Conservation (phyloP, 2,888 invertebrate species). For the Cacoxenus indagator region DNA sequence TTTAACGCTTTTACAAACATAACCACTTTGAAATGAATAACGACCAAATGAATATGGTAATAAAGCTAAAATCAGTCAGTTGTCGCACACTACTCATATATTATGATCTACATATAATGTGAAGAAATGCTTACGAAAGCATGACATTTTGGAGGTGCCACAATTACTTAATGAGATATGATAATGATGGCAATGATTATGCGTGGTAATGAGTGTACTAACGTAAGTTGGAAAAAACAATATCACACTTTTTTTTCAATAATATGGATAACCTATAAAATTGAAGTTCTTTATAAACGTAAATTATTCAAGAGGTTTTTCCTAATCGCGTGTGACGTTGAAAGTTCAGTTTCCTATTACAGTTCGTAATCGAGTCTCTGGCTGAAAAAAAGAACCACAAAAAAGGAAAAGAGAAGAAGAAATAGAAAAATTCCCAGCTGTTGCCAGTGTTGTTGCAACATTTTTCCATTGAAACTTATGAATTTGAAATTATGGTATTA, state of each 20-base stretch:
- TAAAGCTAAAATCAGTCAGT: conserved; percentile 11
- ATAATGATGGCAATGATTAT: not conserved
- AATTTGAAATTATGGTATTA: conserved; percentile 5
- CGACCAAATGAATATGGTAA: conserved; percentile 1
- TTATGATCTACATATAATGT: not conserved
- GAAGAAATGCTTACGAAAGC: conserved; percentile 5
- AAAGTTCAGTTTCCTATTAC: not conserved
- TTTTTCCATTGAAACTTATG: conserved; percentile 10
- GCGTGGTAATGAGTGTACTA: not conserved
- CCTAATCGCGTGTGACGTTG: not conserved
- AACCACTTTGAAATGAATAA: not conserved
- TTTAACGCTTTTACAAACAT: conserved; percentile 14
- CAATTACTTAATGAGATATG: not conserved
- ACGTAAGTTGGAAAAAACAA: not conserved
- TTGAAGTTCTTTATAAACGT: not conserved
- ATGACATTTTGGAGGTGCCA: not conserved
- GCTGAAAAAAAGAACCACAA: not conserved
- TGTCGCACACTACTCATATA: conserved; percentile 3
- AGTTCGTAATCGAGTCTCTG: not conserved
- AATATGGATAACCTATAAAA: no score
- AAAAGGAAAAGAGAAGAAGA: not conserved
- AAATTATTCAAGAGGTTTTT: not conserved
- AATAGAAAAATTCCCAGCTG: not conserved
- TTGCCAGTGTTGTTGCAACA: not conserved
- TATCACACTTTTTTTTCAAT: no score